Conservation (phyloP, 1,140 invertebrate species). For the Anadara kagoshimensis region DNA sequence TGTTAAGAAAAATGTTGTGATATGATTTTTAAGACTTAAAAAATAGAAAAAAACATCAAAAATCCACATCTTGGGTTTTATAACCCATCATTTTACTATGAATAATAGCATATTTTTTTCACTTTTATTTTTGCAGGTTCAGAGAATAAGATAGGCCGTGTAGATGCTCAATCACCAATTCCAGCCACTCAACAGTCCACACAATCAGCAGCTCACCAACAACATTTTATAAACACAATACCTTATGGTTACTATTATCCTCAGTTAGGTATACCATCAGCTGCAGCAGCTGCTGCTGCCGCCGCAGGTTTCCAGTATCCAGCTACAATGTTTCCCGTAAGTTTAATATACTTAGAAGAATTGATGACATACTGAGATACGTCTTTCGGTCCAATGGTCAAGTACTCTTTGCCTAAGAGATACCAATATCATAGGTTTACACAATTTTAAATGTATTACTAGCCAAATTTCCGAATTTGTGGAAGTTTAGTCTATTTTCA, state of each 20-base stretch:
- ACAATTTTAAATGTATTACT: too few species aligned
- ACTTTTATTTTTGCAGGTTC: slow-evolving; percentile 26
- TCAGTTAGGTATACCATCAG: slow-evolving; percentile 42
- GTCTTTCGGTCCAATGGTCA: too few species aligned
- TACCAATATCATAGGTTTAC: too few species aligned
- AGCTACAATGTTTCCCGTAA: slow-evolving; percentile 75
- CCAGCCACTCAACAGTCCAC: slow-evolving; percentile 82
- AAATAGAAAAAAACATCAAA: too few species aligned
- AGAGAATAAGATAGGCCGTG: slow-evolving; percentile 82
- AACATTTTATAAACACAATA: slow-evolving; percentile 71
- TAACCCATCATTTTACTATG: background rate
- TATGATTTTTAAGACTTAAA: too few species aligned
- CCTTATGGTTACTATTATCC: slow-evolving; percentile 84
- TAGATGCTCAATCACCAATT: slow-evolving; percentile 89
- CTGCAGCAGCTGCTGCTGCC: slow-evolving; percentile 75
- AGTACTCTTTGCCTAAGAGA: too few species aligned
- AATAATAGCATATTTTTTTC: background rate
- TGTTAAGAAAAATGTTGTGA: too few species aligned
- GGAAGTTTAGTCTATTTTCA: too few species aligned
- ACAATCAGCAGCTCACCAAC: slow-evolving; percentile 73
- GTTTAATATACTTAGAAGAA: slow-evolving; percentile 26
- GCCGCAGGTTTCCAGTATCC: slow-evolving; percentile 81
- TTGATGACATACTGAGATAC: too few species aligned
- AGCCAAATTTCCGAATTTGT: too few species aligned
- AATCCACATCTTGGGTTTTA: background rate